Evolutionary conservation across 2,113 vertebrate genomes (phyloP).

Genomic region (Pimephales promelas): DNA sequence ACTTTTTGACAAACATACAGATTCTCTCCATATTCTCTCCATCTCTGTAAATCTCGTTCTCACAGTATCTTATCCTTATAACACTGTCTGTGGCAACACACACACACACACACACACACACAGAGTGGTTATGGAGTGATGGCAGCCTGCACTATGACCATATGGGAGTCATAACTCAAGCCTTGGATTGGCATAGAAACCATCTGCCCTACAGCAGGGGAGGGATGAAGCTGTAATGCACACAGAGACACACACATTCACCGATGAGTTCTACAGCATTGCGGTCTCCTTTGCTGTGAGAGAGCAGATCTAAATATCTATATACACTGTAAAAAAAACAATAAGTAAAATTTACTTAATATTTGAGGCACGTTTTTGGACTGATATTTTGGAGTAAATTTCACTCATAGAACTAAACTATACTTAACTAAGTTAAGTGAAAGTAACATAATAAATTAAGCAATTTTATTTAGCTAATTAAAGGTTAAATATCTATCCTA

Average conservation of each 20-base stretch:
- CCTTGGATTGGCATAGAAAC: slow-evolving; percentile 59
- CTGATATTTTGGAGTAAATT: too few species aligned
- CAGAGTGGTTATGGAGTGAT: slow-evolving; percentile 34
- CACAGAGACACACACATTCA: slow-evolving; percentile 48
- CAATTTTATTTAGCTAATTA: too few species aligned
- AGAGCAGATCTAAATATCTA: neutral
- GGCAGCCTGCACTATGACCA: slow-evolving; percentile 62
- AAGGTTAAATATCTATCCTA: too few species aligned
- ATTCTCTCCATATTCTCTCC: neutral
- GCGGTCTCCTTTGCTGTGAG: neutral
- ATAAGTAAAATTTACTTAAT: too few species aligned
- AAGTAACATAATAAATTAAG: too few species aligned
- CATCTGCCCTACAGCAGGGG: slow-evolving; percentile 60
- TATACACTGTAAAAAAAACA: too few species aligned
- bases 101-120: neutral
- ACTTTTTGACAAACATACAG: slow-evolving; percentile 1
- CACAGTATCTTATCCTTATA: slow-evolving; percentile 1
- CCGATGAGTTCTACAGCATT: neutral
- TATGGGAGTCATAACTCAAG: slow-evolving; percentile 70
- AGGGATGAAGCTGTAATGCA: slow-evolving; percentile 48
- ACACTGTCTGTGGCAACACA: slow-evolving; percentile 12
- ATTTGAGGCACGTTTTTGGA: too few species aligned
- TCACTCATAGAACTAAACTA: too few species aligned
- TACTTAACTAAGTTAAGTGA: too few species aligned
- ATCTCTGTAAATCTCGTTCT: slow-evolving; percentile 24